These are phyloP conservation scores for Coilia nasus DNA, from an alignment of 2,797 vertebrate genomes.

Conservation along the genomic window DNA sequence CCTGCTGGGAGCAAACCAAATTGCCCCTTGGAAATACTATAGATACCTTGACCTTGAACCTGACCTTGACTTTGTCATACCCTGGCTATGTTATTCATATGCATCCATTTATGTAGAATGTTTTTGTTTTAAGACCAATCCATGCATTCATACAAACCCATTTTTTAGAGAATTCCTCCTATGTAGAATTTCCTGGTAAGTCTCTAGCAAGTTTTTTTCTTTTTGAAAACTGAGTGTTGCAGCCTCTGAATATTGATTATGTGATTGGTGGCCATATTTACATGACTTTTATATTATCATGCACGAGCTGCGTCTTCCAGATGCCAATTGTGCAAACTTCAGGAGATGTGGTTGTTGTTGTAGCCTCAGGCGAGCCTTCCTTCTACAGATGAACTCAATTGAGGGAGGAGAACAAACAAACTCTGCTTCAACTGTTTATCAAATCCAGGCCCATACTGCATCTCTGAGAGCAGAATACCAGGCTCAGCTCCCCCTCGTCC, in stretches of 20 bases:
- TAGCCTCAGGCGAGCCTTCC: neutral
- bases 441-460: neutral
- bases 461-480: neutral
- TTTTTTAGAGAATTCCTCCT: neutral
- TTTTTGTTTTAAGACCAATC: neutral
- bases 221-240: neutral
- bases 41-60: too few species aligned
- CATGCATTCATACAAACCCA: neutral
- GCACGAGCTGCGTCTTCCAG: neutral
- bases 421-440: neutral
- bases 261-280: neutral
- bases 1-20: too few species aligned
- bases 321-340: neutral
- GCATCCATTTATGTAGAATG: neutral
- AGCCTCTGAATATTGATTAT: neutral
- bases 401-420: slow-evolving; percentile 3
- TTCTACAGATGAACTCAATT: neutral
- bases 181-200: neutral
- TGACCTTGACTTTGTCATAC: neutral
- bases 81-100: neutral
- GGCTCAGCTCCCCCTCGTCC: neutral
- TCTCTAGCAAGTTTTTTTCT: neutral
- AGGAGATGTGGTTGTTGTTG: neutral
- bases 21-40: too few species aligned
- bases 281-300: neutral